Evolutionary conservation across 2,797 vertebrate species (phyloP).

Genomic region (Aplochiton taeniatus): DNA sequence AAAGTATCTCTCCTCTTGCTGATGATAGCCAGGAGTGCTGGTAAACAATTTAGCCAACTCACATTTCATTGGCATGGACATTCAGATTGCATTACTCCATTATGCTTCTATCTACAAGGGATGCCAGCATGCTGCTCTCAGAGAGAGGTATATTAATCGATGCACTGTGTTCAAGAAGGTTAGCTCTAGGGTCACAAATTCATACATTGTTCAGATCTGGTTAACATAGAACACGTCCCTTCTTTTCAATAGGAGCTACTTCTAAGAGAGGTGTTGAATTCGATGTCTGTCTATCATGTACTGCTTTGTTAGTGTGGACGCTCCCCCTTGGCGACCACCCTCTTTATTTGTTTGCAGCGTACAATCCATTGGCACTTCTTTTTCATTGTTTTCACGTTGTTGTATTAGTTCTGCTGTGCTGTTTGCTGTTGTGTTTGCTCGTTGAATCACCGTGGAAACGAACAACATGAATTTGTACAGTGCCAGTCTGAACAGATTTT

Average conservation of each 20-base stretch:
- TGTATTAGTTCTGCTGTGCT: constrained; percentile 12
- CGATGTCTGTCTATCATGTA: constrained; percentile 17
- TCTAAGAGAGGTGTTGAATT: constrained; percentile 17
- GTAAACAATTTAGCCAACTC: constrained; percentile 52
- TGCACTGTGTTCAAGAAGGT: constrained; percentile 16
- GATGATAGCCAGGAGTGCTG: constrained; percentile 14
- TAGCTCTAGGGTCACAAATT: constrained; percentile 55
- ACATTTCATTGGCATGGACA: constrained; percentile 46
- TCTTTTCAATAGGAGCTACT: constrained; percentile 21
- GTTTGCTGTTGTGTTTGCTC: constrained; percentile 33
- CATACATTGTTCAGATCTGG: constrained; percentile 37
- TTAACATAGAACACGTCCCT: constrained; percentile 15
- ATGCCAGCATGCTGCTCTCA: neutral
- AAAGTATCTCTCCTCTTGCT: constrained; percentile 24
- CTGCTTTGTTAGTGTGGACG: constrained; percentile 17
- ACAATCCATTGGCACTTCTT: constrained; percentile 17
- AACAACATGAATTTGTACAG: constrained; percentile 39
- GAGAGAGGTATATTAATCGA: constrained; percentile 35
- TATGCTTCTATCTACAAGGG: neutral
- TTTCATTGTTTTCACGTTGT: constrained; percentile 26
- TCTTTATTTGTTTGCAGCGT: neutral
- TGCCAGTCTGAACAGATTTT: constrained; percentile 38
- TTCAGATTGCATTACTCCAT: neutral
- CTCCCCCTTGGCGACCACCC: neutral
- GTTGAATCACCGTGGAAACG: constrained; percentile 37